These are phyloP conservation scores for Anseranas semipalmata DNA, from an alignment of 2,113 vertebrate species.

Conservation along the genomic window DNA sequence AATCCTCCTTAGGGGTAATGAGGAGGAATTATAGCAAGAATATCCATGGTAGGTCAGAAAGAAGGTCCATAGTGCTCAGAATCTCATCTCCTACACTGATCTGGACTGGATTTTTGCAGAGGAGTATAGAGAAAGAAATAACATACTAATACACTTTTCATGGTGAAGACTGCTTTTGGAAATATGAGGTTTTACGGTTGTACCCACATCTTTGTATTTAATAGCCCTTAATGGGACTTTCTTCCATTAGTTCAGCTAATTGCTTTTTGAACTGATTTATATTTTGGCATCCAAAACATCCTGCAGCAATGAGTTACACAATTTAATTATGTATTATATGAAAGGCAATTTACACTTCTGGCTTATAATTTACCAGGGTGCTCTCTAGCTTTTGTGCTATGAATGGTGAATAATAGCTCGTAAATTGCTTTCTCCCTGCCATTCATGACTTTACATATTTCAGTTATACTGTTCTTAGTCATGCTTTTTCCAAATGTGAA, in stretches of 20 bases:
- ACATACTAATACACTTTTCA: not conserved
- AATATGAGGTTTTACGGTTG: not conserved
- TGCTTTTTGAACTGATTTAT: conserved; percentile 47
- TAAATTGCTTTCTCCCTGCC: conserved; percentile 25
- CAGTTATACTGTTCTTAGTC: not conserved
- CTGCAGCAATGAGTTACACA: conserved; percentile 38
- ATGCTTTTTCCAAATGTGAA: not conserved
- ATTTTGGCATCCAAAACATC: conserved; percentile 42
- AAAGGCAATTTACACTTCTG: conserved; percentile 38
- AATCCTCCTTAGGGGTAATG: not conserved
- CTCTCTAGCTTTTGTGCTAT: not conserved
- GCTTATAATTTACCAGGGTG: not conserved
- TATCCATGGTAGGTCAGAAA: not conserved
- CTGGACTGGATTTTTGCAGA: not conserved
- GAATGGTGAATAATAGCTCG: not conserved
- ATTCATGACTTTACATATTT: conserved; percentile 25
- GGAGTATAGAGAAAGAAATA: not conserved
- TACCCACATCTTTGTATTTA: not conserved
- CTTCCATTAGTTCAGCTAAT: not conserved
- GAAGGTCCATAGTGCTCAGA: not conserved
- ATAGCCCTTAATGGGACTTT: conserved; percentile 18
- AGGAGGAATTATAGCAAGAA: not conserved
- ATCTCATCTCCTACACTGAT: not conserved
- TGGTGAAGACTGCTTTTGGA: not conserved
- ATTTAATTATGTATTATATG: conserved; percentile 48